A percentile compares a stretch with the other conserved stretches of the same genome.
Evolutionary conservation across 2,113 vertebrate genomes (phyloP).

Genomic region (Centropus unirufus): DNA sequence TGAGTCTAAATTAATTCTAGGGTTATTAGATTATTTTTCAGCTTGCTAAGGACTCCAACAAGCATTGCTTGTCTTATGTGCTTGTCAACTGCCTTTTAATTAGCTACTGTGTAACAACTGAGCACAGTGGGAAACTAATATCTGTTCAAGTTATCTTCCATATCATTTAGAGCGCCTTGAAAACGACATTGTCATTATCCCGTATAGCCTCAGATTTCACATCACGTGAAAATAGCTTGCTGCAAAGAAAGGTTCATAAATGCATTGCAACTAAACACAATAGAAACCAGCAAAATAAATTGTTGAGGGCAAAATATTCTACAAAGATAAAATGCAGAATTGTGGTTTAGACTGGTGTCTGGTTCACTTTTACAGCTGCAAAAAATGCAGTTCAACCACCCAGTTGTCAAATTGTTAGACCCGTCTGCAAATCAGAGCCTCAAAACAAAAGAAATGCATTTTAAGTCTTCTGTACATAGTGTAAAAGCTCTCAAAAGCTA

Average conservation of each 20-base stretch:
- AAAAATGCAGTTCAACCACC: not conserved
- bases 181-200: slow-evolving; percentile 27
- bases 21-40: slow-evolving; percentile 62
- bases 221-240: not conserved
- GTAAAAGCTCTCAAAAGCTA: not conserved
- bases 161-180: slow-evolving; percentile 8
- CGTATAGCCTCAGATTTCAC: not conserved
- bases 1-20: slow-evolving; percentile 48
- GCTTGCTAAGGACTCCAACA: slow-evolving; percentile 51
- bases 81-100: slow-evolving; percentile 71
- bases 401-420: not conserved
- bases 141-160: slow-evolving; percentile 55
- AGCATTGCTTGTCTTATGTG: slow-evolving; percentile 47
- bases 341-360: not conserved
- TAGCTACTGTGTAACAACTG: slow-evolving; percentile 61
- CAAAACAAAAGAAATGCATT: not conserved
- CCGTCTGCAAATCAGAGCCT: not conserved
- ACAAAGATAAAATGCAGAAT: not conserved
- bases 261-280: not conserved
- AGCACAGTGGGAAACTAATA: slow-evolving; percentile 67
- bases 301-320: not conserved
- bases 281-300: not conserved
- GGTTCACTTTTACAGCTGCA: not conserved
- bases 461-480: not conserved
- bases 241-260: not conserved